Conservation (phyloP, 2,113 vertebrate genomes). For the Corythoichthys haematopterus region DNA sequence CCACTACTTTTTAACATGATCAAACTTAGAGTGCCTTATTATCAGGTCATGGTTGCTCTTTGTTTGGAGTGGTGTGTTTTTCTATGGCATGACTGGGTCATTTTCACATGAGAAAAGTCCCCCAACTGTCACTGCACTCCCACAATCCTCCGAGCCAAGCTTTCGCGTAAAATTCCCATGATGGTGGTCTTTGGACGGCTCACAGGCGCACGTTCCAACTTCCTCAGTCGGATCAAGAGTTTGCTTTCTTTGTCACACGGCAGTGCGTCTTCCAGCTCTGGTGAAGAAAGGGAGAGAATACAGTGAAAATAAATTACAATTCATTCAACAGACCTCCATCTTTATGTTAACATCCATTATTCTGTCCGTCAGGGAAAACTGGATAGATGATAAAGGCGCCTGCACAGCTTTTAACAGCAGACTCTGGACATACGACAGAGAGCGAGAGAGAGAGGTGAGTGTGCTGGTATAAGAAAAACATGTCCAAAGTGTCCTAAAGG, state of each 20-base stretch:
- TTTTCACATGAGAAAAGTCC: slow-evolving; percentile 70
- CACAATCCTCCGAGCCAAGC: slow-evolving; percentile 59
- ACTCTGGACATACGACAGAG: neutral
- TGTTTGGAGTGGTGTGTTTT: slow-evolving; percentile 54
- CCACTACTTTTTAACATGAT: slow-evolving; percentile 38
- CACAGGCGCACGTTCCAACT: slow-evolving; percentile 44
- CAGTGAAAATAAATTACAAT: neutral
- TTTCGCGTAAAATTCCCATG: slow-evolving; percentile 58
- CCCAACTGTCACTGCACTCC: slow-evolving; percentile 55
- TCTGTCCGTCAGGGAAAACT: neutral
- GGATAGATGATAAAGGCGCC: neutral
- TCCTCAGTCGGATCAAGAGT: slow-evolving; percentile 35
- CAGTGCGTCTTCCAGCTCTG: slow-evolving; percentile 25
- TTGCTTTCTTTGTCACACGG: slow-evolving; percentile 32
- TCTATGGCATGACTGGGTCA: slow-evolving; percentile 33
- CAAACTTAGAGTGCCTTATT: slow-evolving; percentile 41
- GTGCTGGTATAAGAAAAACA: slow-evolving; percentile 21
- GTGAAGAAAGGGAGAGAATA: slow-evolving; percentile 2
- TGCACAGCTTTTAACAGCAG: neutral
- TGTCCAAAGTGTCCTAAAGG: slow-evolving; percentile 34
- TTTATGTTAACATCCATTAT: neutral
- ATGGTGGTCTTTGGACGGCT: slow-evolving; percentile 60
- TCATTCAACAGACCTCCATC: neutral
- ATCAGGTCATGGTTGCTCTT: slow-evolving; percentile 48
- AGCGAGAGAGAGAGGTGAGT: slow-evolving; percentile 1